Base-by-base conservation (phyloP, 2,888 invertebrate genomes). In the Cheilosia pagana region DNA sequence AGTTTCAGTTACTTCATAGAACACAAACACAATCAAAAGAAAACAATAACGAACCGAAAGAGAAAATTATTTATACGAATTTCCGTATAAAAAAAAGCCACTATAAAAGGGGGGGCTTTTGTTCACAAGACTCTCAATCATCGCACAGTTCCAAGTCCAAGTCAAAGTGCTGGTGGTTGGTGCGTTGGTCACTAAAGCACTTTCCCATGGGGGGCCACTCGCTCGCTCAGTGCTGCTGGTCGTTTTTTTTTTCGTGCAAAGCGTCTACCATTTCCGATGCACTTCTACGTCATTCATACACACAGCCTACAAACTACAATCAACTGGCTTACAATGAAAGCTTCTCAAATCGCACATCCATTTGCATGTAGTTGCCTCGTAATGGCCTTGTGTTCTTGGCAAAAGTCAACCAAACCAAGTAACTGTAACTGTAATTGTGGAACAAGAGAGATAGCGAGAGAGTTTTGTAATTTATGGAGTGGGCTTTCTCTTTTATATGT, bases 11-110 rank as follows among this genome's bases (percentile, higher is more conserved):
- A 60, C 60, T 60, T 45, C 45, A 60, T 45, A 60, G 28, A 60
- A 41, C n/a, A 16, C 43, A 10, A 60, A 41, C n/a, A 16, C 43
- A 10, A 35, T 1, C 23, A 41, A 55, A 57, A 12, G n/a, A 35
- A 41, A 25, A 16, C 25, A 45, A 35, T 31, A 60, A 7, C 63
- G 48, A 74, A 65, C 65, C 21, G 63, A 65, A 74, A 74, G 63
- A 63, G 74, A 57, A 74, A 74, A 55, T 21, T 63, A 21, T 45
- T 65, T 55, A 63, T 48, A 55, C 53, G 55, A 57, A 63, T 63
- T 74, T 63, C 74, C 63, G 63, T 57, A 28, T 28, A 74, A 74
- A 65, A 74, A 65, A 63, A 74, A 68, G 48, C 31, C n/a, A 14
- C 23, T 12, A n/a, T 16, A 4, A 41, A n/a, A n/a, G n/a, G 41